Conservation (phyloP, 2,797 vertebrate species). For the Argentina silus region DNA sequence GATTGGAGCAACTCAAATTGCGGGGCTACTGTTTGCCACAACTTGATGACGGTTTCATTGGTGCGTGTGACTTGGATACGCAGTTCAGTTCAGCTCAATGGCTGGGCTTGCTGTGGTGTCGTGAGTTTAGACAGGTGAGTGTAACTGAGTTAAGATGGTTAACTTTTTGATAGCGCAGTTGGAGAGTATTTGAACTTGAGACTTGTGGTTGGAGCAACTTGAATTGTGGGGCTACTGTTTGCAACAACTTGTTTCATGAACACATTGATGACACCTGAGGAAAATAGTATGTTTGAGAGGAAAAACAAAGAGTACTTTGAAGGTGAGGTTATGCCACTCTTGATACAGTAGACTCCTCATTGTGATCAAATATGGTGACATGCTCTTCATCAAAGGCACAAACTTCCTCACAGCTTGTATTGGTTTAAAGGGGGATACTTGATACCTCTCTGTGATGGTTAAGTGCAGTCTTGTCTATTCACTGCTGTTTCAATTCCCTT, state of each 20-base stretch:
- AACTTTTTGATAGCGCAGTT: too few species aligned
- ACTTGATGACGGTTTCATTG: too few species aligned
- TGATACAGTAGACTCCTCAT: constrained; percentile 63
- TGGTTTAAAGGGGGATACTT: constrained; percentile 25
- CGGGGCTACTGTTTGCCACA: too few species aligned
- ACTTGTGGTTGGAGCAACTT: too few species aligned
- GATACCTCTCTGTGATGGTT: constrained; percentile 40
- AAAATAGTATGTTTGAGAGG: constrained; percentile 38
- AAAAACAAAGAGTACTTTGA: constrained; percentile 56
- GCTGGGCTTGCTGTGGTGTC: too few species aligned
- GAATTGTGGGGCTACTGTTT: too few species aligned
- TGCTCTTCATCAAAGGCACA: constrained; percentile 66
- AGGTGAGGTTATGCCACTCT: constrained; percentile 61
- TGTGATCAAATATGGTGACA: constrained; percentile 65
- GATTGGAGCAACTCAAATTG: too few species aligned
- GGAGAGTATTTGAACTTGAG: too few species aligned
- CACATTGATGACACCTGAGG: constrained; percentile 38
- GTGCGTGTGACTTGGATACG: too few species aligned
- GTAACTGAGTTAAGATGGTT: too few species aligned
- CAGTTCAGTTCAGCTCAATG: too few species aligned
- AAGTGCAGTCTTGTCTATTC: constrained; percentile 32
- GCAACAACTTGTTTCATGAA: constrained; percentile 37
- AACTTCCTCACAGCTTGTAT: constrained; percentile 58
- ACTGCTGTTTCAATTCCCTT: constrained; percentile 56
- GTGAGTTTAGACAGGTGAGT: too few species aligned